These are phyloP conservation scores for Aythya baeri DNA, from an alignment of 2,113 vertebrate species.

Conservation along the genomic window DNA sequence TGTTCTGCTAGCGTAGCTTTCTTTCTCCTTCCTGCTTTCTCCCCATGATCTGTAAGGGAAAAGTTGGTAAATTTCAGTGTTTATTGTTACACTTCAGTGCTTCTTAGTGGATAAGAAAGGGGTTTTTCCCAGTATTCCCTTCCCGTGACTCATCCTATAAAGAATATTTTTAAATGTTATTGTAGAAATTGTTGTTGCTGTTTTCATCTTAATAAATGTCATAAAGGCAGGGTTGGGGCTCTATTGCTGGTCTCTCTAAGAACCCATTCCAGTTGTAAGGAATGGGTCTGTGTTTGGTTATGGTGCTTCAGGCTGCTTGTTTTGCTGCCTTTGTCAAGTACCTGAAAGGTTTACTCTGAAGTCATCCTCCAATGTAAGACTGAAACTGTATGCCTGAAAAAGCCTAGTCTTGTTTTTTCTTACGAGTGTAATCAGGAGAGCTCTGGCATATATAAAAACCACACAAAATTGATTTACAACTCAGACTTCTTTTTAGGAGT, in stretches of 20 bases:
- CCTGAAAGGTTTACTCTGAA: not conserved
- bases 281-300: rapidly evolving
- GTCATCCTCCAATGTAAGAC: not conserved
- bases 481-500: slow-evolving; percentile 49
- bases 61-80: not conserved
- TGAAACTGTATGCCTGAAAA: not conserved
- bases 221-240: not conserved
- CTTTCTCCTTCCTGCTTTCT: not conserved
- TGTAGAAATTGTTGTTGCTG: not conserved
- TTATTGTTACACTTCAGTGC: not conserved
- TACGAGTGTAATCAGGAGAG: not conserved
- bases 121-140: not conserved
- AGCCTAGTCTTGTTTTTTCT: not conserved
- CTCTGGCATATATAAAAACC: not conserved
- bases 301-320: not conserved
- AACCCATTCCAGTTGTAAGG: not conserved
- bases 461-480: not conserved
- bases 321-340: not conserved
- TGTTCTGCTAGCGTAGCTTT: not conserved
- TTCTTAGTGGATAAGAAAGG: not conserved
- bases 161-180: not conserved
- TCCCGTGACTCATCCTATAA: not conserved
- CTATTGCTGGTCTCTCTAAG: not conserved
- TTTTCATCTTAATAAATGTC: not conserved
- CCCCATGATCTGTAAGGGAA: not conserved